Percentiles rank a stretch among this genome's conserved stretches.
Evolutionary conservation across 2,113 vertebrate genomes (phyloP).

Genomic region (Chitala chitala): DNA sequence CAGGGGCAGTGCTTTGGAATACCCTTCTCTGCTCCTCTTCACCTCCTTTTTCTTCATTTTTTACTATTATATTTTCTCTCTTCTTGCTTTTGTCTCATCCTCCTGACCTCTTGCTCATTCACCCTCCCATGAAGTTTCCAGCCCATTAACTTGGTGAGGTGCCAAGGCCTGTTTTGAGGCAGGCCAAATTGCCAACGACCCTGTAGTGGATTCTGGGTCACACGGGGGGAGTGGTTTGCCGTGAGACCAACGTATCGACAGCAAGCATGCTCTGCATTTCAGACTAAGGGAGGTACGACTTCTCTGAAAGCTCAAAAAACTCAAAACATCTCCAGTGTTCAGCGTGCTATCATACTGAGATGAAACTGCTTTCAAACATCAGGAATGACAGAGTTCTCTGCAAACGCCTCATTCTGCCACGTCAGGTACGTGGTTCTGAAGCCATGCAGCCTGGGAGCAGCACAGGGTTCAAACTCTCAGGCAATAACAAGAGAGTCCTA

Average conservation of each 20-base stretch:
- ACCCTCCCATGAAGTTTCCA: conserved; percentile 32
- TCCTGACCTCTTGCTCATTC: neutral
- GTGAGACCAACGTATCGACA: neutral
- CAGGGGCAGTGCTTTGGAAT: neutral
- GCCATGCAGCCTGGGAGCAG: too few relatives aligned
- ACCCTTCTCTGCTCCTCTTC: neutral
- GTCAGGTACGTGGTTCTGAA: too few relatives aligned
- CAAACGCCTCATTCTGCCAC: too few relatives aligned
- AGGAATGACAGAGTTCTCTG: too few relatives aligned
- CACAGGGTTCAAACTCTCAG: too few relatives aligned
- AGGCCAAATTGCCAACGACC: conserved; percentile 29
- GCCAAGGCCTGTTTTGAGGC: conserved; percentile 16
- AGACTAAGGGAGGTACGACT: neutral
- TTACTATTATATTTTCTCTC: neutral
- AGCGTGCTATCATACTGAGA: neutral
- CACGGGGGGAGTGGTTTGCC: neutral
- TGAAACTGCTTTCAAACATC: neutral
- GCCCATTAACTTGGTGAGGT: conserved; percentile 25
- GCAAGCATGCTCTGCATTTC: neutral
- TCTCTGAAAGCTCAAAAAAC: neutral
- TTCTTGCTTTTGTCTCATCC: neutral
- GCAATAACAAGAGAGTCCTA: neutral
- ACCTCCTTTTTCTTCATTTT: neutral
- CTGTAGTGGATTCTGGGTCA: conserved; percentile 20
- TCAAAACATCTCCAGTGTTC: too few relatives aligned